Base-by-base conservation (phyloP, 2,113 vertebrate species). In the Gavia stellata region DNA sequence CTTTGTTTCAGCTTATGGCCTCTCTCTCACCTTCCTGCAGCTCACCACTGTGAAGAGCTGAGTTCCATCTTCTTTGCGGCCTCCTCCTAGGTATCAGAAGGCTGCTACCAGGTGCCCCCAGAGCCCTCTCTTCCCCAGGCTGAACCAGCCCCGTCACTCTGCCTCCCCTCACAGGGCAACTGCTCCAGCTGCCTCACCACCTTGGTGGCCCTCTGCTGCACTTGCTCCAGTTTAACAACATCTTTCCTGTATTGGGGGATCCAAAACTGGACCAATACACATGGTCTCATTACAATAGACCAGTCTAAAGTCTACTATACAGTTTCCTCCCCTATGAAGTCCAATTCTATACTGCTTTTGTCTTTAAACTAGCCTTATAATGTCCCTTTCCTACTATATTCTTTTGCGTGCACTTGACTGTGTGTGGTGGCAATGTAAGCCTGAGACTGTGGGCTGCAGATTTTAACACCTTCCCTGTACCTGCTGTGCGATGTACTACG, bases 201-300 rank as follows among this genome's bases (percentile, higher is more conserved):
- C 17, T 52, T 42, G 23, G 19, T 63, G 29, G 17, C 14, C 31
- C 55, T 31, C 25, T 67, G 56, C 55, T 66, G 15, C 6, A 5
- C 61, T 79, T 63, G 3, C 17, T 81, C 4, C 38, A 29, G 17
- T 70, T 73, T 45, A 50, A 34, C 36, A 80, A 28, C 17, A 44
- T 31, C 45, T 74, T 81, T 78, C 15, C 47, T 44, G 14, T 52
- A 13, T 0, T 26, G 16, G 4, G 34, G 28, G 16, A 21, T 20
- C 26, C 18, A 23, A 59, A 55, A 49, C 33, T 86, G 45, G 36
- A 53, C 21, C 29, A 11, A 33, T 44, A 23, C 29, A 9, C 33
- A 9, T 0, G 0, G 4, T 40, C 40, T 62, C 1, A 0, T 88
- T 86, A 45, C 18, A 34, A 7, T 6, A 58, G 34, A 52, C 17